Percentiles rank a stretch among this genome's conserved stretches.
phyloP scores from a whole-genome alignment of 2,113 vertebrate species.

The Ptilorrhoa leucosticta region DNA sequence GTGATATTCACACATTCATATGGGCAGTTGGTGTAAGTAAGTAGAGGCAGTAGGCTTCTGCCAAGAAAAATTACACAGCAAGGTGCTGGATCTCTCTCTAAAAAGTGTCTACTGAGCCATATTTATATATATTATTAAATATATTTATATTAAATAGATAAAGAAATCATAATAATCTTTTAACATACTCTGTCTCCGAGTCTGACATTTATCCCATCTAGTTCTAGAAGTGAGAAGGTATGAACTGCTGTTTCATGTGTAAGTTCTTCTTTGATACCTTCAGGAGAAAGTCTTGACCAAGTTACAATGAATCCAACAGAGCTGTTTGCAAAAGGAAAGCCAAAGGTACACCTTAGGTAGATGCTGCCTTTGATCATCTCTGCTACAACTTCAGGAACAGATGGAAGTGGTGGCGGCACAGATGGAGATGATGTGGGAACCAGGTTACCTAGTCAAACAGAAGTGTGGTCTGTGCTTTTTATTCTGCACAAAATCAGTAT shows the following conservation, averaged over 20 bases:
- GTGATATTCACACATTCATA: not conserved
- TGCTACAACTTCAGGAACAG: constrained; percentile 68
- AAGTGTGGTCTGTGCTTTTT: not conserved
- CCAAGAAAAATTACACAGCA: not conserved
- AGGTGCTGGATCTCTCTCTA: not conserved
- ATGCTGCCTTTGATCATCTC: constrained; percentile 68
- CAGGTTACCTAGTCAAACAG: constrained; percentile 45
- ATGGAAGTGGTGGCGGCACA: constrained; percentile 59
- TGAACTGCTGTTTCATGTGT: constrained; percentile 81
- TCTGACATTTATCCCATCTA: constrained; percentile 87
- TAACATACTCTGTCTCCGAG: constrained; percentile 86
- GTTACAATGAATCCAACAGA: constrained; percentile 79
- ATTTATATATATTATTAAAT: too few species aligned
- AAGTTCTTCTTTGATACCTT: constrained; percentile 82
- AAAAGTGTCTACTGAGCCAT: not conserved
- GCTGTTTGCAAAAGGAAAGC: constrained; percentile 58
- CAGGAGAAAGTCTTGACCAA: constrained; percentile 84
- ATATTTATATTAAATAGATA: too few species aligned
- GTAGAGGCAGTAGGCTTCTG: not conserved
- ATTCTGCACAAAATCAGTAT: not conserved
- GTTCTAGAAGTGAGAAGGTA: constrained; percentile 78
- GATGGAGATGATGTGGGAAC: not conserved
- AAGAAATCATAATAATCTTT: not conserved
- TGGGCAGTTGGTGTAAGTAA: not conserved
- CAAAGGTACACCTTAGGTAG: constrained; percentile 82